These are phyloP conservation scores for Danio rerio DNA, from an alignment of 2,113 vertebrate genomes.

Conservation along the genomic window DNA sequence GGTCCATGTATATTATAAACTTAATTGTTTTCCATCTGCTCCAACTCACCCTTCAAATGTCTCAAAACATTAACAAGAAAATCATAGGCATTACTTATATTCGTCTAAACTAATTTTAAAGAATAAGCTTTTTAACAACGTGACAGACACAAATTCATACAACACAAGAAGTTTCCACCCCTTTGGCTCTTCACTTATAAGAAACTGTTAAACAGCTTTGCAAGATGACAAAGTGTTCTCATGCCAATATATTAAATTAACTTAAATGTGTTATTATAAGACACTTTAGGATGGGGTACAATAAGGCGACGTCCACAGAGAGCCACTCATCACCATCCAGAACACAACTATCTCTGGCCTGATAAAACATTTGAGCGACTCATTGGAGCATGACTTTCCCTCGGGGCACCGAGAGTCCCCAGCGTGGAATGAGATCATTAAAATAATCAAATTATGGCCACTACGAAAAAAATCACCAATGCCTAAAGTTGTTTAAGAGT, in stretches of 20 bases:
- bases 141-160: background rate
- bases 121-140: background rate
- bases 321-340: conserved; percentile 39
- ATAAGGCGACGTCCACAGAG: conserved; percentile 42
- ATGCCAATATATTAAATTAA: conserved; percentile 21
- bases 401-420: conserved; percentile 69
- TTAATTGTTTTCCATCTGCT: no score
- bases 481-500: conserved; percentile 76
- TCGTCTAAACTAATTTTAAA: background rate
- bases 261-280: conserved; percentile 21
- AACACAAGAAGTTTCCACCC: background rate
- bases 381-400: conserved; percentile 68
- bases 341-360: conserved; percentile 64
- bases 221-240: conserved; percentile 11
- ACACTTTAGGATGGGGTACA: conserved; percentile 14
- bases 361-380: conserved; percentile 71
- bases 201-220: background rate
- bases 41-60: no score
- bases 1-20: no score
- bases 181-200: background rate
- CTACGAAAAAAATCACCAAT: conserved; percentile 66
- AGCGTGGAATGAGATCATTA: conserved; percentile 77
- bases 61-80: no score
- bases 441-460: conserved; percentile 83
- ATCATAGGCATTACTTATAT: background rate